Conservation (phyloP, 2,113 vertebrate species). For the Archilochus colubris region DNA sequence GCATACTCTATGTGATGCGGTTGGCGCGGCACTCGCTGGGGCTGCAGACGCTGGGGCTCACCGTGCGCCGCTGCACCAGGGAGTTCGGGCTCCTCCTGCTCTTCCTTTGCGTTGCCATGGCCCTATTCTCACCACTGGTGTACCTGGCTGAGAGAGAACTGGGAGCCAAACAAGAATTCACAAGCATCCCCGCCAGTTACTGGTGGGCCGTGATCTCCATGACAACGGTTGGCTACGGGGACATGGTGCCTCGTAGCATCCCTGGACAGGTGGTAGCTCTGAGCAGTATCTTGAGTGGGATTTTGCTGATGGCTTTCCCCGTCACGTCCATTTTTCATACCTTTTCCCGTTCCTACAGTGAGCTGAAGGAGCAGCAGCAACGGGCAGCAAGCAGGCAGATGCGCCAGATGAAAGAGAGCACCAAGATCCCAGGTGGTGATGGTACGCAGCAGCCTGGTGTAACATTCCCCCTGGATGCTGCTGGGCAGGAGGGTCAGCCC, state of each 20-base stretch:
- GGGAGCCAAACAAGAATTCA: constrained; percentile 95
- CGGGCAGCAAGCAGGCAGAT: constrained; percentile 78
- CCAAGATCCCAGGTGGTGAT: constrained; percentile 67
- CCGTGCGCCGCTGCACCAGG: constrained; percentile 89
- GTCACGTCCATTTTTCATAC: constrained; percentile 98
- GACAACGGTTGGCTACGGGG: constrained; percentile 97
- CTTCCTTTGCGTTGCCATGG: constrained; percentile 96
- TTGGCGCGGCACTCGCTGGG: constrained; percentile 92
- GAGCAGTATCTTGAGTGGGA: constrained; percentile 95
- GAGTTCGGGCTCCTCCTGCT: constrained; percentile 93
- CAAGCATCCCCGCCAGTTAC: constrained; percentile 93
- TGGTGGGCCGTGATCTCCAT: constrained; percentile 99
- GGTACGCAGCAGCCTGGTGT: constrained; percentile 70
- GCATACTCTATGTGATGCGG: constrained; percentile 95
- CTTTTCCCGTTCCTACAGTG: constrained; percentile 93
- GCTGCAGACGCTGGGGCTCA: constrained; percentile 92
- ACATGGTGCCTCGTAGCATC: constrained; percentile 97
- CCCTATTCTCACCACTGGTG: constrained; percentile 91
- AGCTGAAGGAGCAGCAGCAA: constrained; percentile 92
- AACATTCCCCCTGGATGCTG: not conserved
- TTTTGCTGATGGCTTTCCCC: constrained; percentile 96
- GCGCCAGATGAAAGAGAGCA: constrained; percentile 79
- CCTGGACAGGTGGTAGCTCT: constrained; percentile 96
- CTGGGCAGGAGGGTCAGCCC: not conserved
- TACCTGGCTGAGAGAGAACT: constrained; percentile 94